Conservation (phyloP, 2,113 vertebrate genomes). For the Rhinopithecus roxellana region DNA sequence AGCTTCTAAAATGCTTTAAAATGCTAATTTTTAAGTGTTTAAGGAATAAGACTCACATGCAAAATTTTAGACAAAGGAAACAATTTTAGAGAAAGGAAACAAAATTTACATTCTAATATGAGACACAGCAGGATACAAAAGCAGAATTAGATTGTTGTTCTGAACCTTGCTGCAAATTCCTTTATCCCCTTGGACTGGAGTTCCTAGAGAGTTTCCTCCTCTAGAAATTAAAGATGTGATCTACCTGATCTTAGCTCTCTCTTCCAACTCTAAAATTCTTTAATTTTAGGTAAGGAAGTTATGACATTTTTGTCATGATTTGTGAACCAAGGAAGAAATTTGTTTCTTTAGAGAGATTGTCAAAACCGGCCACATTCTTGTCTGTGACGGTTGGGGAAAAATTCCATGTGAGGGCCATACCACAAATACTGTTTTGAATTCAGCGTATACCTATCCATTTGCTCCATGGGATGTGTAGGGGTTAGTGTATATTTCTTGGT, state of each 20-base stretch:
- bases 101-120: neutral
- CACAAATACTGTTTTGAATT: neutral
- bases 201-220: neutral
- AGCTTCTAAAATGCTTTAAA: constrained; percentile 1
- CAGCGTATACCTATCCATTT: neutral
- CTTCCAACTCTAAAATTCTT: neutral
- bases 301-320: neutral
- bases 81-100: neutral
- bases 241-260: neutral
- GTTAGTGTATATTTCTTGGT: neutral
- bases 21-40: neutral
- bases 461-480: neutral
- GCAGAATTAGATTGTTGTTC: neutral
- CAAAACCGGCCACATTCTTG: neutral
- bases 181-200: neutral
- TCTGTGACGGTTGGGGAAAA: neutral
- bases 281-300: neutral
- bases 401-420: neutral
- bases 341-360: neutral
- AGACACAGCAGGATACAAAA: neutral
- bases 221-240: neutral
- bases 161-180: neutral
- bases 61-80: constrained; percentile 4
- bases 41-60: neutral
- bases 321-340: neutral